phyloP scores from a whole-genome alignment of 2,797 vertebrate species.

The Hyperoplus lanceolatus region DNA sequence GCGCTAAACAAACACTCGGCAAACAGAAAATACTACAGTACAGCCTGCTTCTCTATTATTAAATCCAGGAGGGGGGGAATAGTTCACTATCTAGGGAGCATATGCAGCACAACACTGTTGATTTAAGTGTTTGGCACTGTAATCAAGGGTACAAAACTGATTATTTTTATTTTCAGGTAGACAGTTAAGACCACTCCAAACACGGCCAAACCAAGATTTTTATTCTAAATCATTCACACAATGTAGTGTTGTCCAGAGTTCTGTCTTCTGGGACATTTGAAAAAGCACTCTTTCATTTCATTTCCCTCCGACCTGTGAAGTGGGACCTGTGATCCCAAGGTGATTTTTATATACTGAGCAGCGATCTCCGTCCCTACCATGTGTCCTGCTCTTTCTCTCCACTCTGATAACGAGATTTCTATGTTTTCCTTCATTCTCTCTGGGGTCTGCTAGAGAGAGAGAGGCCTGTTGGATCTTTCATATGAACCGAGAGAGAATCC shows the following conservation, averaged over 20 bases:
- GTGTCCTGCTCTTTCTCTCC: conserved; percentile 57
- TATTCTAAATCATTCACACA: conserved; percentile 44
- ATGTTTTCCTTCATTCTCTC: conserved; percentile 53
- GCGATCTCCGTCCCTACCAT: conserved; percentile 65
- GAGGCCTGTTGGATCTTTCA: conserved; percentile 59
- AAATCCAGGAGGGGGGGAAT: conserved; percentile 36
- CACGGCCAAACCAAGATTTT: conserved; percentile 32
- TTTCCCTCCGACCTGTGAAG: conserved; percentile 71
- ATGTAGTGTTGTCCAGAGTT: conserved; percentile 28
- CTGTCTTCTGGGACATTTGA: conserved; percentile 43
- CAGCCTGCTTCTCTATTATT: conserved; percentile 50
- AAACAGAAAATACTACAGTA: conserved; percentile 58
- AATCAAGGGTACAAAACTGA: conserved; percentile 31
- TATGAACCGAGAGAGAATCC: conserved; percentile 57
- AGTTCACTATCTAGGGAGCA: conserved; percentile 50
- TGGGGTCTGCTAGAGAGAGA: conserved; percentile 42
- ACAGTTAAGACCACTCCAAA: conserved; percentile 31
- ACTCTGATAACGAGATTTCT: conserved; percentile 52
- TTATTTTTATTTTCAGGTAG: conserved; percentile 47
- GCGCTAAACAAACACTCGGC: conserved; percentile 53
- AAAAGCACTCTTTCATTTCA: conserved; percentile 72
- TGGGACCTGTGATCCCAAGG: conserved; percentile 54
- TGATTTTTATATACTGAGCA: conserved; percentile 65
- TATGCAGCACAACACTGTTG: conserved; percentile 31
- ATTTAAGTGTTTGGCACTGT: conserved; percentile 45